These are phyloP conservation scores for Hyaena hyaena DNA, from an alignment of 2,113 vertebrate genomes.

Conservation along the genomic window DNA sequence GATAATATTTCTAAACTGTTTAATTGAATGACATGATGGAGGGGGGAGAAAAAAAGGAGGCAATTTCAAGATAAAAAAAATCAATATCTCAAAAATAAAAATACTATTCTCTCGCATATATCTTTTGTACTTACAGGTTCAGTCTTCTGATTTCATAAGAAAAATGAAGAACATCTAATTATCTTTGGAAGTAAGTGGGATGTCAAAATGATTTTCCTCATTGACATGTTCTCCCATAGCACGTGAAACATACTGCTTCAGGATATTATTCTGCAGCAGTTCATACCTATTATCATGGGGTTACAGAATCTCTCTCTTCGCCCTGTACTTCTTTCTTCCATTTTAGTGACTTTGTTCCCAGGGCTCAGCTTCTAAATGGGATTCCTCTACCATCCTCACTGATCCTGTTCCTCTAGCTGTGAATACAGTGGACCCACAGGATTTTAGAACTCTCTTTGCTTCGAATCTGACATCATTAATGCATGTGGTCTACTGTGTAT, in stretches of 20 bases:
- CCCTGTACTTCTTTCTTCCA: background rate
- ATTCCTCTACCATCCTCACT: background rate
- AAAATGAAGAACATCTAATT: background rate
- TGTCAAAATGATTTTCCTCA: background rate
- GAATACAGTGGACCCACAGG: background rate
- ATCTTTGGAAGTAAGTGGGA: background rate
- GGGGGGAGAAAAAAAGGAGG: background rate
- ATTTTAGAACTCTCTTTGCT: background rate
- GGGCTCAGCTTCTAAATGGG: background rate
- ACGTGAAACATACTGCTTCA: background rate
- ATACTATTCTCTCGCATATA: background rate
- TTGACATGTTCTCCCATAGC: background rate
- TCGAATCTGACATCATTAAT: background rate
- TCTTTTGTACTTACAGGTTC: background rate
- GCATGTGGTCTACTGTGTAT: rapidly evolving
- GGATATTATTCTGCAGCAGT: background rate
- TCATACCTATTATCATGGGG: background rate
- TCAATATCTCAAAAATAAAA: background rate
- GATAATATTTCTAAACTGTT: background rate
- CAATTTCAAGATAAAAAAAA: background rate
- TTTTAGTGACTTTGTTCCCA: background rate
- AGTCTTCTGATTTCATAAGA: background rate
- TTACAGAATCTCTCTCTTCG: background rate
- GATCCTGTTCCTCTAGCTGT: background rate
- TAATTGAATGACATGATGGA: background rate